A percentile compares a stretch with the other conserved stretches of the same genome.
phyloP scores from a whole-genome alignment of 2,797 vertebrate genomes.

The Hylomyscus alleni region DNA sequence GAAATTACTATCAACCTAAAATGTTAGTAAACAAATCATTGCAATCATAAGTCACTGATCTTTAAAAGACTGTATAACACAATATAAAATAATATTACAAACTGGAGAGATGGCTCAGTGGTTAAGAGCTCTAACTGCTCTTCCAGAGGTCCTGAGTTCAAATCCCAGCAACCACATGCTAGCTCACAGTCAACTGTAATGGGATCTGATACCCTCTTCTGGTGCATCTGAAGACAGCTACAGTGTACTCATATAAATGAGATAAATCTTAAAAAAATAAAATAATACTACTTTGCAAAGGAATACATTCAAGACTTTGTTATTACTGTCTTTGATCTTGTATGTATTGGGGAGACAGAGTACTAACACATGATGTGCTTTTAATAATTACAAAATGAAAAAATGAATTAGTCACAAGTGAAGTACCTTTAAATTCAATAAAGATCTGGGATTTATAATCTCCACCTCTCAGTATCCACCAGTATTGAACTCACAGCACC shows the following conservation, averaged over 20 bases:
- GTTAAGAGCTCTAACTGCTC: neutral
- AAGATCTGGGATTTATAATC: neutral
- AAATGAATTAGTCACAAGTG: neutral
- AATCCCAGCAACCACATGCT: neutral
- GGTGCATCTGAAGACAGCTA: neutral
- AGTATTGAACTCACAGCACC: slow-evolving; percentile 58
- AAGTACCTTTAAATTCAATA: slow-evolving; percentile 35
- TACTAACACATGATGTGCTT: neutral
- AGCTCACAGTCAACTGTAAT: neutral
- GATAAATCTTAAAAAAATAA: neutral
- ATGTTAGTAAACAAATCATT: neutral
- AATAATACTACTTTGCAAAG: slow-evolving; percentile 6
- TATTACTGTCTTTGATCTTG: neutral
- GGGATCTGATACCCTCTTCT: neutral
- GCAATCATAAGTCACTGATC: neutral
- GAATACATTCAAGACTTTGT: slow-evolving; percentile 14
- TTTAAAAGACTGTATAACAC: neutral
- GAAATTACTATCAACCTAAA: neutral
- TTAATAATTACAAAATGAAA: slow-evolving; percentile 37
- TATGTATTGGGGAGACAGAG: neutral
- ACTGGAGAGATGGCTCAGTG: neutral
- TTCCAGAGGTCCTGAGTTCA: neutral
- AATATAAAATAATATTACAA: neutral
- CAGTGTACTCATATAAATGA: neutral
- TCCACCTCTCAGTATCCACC: neutral